Evolutionary conservation across 2,888 invertebrate species (phyloP).

Genomic region (Perizoma affinitatum): DNA sequence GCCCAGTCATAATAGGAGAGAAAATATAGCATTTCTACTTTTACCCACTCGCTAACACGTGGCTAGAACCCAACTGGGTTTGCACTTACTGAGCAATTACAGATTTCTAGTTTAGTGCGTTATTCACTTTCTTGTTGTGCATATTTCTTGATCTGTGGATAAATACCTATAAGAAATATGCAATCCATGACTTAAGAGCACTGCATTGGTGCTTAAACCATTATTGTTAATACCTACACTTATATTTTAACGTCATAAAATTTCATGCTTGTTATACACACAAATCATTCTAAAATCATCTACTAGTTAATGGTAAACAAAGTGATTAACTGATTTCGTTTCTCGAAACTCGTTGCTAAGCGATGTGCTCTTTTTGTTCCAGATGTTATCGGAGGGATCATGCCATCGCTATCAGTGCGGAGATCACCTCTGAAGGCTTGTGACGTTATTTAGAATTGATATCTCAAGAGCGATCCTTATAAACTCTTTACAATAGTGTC

Average conservation of each 20-base stretch:
- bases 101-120: slow-evolving; percentile 30
- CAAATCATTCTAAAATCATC: slow-evolving; percentile 26
- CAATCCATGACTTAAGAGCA: too few relatives aligned
- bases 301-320: slow-evolving; percentile 35
- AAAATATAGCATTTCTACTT: slow-evolving; percentile 8
- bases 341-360: slow-evolving; percentile 41
- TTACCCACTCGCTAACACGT: not conserved
- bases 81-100: slow-evolving; percentile 30
- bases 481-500: slow-evolving; percentile 36
- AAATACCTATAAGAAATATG: too few relatives aligned
- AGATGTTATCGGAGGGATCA: slow-evolving; percentile 70
- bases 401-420: slow-evolving; percentile 67
- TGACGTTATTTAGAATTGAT: slow-evolving; percentile 43
- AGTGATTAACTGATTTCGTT: slow-evolving; percentile 39
- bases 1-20: slow-evolving; percentile 1
- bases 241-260: slow-evolving; percentile 11
- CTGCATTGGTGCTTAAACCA: not conserved
- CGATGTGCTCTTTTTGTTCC: slow-evolving; percentile 59
- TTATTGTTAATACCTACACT: not conserved
- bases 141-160: slow-evolving; percentile 11
- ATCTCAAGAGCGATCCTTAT: slow-evolving; percentile 33
- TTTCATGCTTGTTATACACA: slow-evolving; percentile 13
- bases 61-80: slow-evolving; percentile 14
- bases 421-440: slow-evolving; percentile 55
- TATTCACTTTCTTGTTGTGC: slow-evolving; percentile 30